These are phyloP conservation scores for Drosophila prolongata DNA, from an alignment of 2,888 invertebrate species.

Conservation along the genomic window DNA sequence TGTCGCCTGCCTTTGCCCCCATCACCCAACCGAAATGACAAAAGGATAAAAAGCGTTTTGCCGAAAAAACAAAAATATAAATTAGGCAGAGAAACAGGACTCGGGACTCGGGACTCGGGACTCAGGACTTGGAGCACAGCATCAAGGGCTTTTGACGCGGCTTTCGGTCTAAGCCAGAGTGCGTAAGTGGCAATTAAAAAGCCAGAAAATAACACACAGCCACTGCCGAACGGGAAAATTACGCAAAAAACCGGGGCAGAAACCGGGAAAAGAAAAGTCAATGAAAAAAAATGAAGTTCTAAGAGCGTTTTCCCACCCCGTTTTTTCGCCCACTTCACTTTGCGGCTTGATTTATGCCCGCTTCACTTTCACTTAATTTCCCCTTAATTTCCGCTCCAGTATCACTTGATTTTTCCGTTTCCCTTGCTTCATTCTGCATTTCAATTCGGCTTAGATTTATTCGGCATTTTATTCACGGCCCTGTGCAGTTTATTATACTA, in stretches of 20 bases:
- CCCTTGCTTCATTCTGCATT: background rate
- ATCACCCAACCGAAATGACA: slow-evolving; percentile 60
- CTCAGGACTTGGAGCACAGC: slow-evolving; percentile 5
- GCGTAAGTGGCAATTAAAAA: slow-evolving; percentile 75
- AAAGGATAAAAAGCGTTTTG: slow-evolving; percentile 67
- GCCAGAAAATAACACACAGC: slow-evolving; percentile 24
- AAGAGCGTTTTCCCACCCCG: background rate
- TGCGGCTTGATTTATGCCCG: slow-evolving; percentile 37
- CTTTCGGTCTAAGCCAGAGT: slow-evolving; percentile 55
- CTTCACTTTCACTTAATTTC: slow-evolving; percentile 39
- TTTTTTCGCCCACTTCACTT: slow-evolving; percentile 11
- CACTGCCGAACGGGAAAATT: slow-evolving; percentile 19
- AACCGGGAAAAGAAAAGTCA: slow-evolving; percentile 33
- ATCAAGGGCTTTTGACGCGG: slow-evolving; percentile 35
- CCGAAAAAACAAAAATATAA: slow-evolving; percentile 53
- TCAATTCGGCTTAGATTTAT: slow-evolving; percentile 8
- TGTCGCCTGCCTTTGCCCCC: slow-evolving; percentile 23
- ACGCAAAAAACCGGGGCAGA: slow-evolving; percentile 44
- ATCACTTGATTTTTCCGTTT: slow-evolving; percentile 21
- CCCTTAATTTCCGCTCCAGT: slow-evolving; percentile 24
- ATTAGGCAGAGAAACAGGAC: slow-evolving; percentile 53
- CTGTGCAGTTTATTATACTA: background rate
- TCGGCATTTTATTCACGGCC: background rate
- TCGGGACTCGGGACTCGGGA: slow-evolving; percentile 5
- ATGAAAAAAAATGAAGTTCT: slow-evolving; percentile 31